Base-by-base conservation (phyloP, 2,113 vertebrate species). In the Platycercus adscitus region DNA sequence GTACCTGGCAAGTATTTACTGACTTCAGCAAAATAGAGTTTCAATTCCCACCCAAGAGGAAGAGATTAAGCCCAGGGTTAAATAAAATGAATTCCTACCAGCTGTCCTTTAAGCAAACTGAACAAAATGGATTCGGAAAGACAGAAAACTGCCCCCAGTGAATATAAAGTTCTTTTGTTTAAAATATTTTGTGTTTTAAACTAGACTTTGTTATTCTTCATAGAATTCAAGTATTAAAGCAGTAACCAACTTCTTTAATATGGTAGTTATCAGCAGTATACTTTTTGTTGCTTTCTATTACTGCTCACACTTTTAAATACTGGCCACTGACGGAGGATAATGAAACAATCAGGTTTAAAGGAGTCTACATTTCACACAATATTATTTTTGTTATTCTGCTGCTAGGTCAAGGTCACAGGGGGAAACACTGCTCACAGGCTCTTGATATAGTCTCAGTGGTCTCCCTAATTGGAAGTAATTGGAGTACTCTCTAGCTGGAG, bases 21-120 rank as follows among this genome's bases (percentile, higher is more conserved):
- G 83, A 58, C 71, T 84, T 86, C 89, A 91, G 88, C 47, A 88
- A 28, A 69, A 61, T 68, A 93, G 17, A 19, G 7, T 77, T 97
- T 95, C 33, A 64, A 86, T 80, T 91, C 65, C 26, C 78, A 91
- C 7, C 29, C 28, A 6, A 95, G 37, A 80, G 82, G 44, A 92
- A 95, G 13, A 92, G n/a, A 95, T 88, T 93, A 94, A 96, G 79
- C 64, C n/a, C 56, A n/a, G 58, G n/a, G 77, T 94, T 85, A 88
- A 96, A 58, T 6, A 89, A 91, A 88, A 44, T 88, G 56, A 90
- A 95, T 95, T 96, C 68, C 81, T 95, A 76, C 77, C 75, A 96
- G 85, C 86, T 93, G 7, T 86, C 90, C 87, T 65, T 90, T 64
- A 90, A 93, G 41, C 31, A 61, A 98, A 96, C 44, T 52, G 15